Evolutionary conservation across 2,113 vertebrate species (phyloP).

Genomic region (Gopherus flavomarginatus): DNA sequence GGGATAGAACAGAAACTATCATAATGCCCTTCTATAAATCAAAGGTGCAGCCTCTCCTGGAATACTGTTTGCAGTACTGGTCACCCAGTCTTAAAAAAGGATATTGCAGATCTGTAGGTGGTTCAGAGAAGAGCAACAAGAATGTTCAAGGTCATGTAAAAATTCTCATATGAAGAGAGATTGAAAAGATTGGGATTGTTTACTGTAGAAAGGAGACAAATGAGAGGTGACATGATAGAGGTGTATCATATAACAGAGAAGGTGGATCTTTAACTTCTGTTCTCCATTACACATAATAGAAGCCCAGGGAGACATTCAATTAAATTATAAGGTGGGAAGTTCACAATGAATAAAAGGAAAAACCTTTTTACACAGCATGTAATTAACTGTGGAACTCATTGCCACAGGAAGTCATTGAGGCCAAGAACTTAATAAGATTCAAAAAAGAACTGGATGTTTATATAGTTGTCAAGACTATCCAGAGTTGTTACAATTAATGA

Average conservation of each 20-base stretch:
- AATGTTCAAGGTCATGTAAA: not conserved
- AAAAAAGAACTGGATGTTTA: not conserved
- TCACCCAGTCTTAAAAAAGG: not conserved
- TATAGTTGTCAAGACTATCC: not conserved
- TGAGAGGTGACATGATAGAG: accelerated
- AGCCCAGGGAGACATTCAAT: not conserved
- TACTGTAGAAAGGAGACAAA: not conserved
- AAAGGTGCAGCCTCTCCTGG: not conserved
- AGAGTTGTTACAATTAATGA: not conserved
- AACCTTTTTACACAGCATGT: not conserved
- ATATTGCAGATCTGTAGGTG: not conserved
- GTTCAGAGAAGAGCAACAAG: not conserved
- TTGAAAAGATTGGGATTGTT: not conserved
- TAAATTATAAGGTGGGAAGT: not conserved
- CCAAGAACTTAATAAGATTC: not conserved
- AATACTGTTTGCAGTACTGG: not conserved
- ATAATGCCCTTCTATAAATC: not conserved
- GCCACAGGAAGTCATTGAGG: not conserved
- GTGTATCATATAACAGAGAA: not conserved
- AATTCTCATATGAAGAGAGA: not conserved
- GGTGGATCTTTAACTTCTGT: not conserved
- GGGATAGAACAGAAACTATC: not conserved
- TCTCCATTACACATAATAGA: not conserved
- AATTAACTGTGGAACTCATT: not conserved
- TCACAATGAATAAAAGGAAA: not conserved